phyloP scores from a whole-genome alignment of 1,140 invertebrate genomes.

The honey bee (Apis mellifera) region DNA sequence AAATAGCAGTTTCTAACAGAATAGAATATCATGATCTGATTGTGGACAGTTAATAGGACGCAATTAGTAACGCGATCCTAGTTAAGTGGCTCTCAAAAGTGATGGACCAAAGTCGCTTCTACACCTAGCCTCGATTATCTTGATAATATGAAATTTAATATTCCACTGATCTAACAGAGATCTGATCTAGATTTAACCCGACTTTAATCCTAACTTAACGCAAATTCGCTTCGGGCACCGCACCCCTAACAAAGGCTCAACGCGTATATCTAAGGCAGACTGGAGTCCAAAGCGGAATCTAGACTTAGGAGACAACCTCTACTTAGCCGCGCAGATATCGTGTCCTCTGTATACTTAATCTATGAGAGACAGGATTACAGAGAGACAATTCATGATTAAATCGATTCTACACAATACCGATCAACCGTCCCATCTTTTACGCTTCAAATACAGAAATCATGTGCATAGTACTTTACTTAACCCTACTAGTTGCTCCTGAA shows the following conservation, averaged over 20 bases:
- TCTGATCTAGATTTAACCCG: constrained; percentile 8
- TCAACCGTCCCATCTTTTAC: background rate
- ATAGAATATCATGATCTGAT: constrained; percentile 37
- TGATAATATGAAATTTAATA: constrained; percentile 41
- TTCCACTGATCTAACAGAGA: constrained; percentile 26
- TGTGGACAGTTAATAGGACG: constrained; percentile 34
- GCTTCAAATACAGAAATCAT: background rate
- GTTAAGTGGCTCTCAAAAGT: constrained; percentile 27
- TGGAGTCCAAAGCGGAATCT: background rate
- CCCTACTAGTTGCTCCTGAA: background rate
- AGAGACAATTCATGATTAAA: constrained; percentile 3
- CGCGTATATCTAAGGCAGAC: background rate
- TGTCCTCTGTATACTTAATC: constrained; percentile 2
- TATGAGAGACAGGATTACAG: constrained; percentile 7
- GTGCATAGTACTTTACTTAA: no score
- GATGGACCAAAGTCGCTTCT: background rate
- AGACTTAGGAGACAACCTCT: constrained; percentile 7
- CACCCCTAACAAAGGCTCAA: background rate
- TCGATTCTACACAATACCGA: background rate
- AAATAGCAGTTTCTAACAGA: constrained; percentile 19
- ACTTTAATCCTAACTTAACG: constrained; percentile 17
- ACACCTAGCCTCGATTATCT: no score
- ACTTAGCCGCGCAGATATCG: background rate
- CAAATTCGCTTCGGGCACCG: background rate
- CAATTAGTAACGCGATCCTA: constrained; percentile 39